These are phyloP conservation scores for Calonectris borealis DNA, from an alignment of 2,113 vertebrate genomes.

Conservation along the genomic window DNA sequence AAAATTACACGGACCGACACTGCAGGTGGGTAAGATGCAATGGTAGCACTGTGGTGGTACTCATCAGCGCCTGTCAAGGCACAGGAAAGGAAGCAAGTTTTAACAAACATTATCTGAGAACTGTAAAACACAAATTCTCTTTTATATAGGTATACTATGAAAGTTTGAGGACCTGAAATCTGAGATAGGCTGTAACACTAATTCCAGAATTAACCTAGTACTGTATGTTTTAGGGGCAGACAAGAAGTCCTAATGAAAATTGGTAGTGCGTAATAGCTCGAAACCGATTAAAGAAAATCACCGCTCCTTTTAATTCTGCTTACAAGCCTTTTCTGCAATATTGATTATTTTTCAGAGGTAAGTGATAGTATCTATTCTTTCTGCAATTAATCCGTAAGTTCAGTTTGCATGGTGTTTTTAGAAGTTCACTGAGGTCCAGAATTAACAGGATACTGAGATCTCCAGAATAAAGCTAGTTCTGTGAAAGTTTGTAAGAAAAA, in stretches of 20 bases:
- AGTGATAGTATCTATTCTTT: background rate
- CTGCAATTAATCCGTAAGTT: background rate
- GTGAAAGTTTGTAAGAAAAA: background rate
- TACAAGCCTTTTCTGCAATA: constrained; percentile 1
- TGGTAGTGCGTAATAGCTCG: background rate
- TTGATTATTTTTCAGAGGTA: constrained; percentile 27
- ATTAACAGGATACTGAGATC: background rate
- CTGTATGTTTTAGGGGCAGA: background rate
- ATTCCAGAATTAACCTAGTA: background rate
- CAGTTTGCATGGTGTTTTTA: background rate
- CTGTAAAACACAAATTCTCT: background rate
- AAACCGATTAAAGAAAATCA: background rate
- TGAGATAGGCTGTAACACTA: background rate
- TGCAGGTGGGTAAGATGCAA: too few species aligned
- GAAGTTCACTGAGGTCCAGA: background rate
- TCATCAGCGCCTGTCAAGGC: background rate
- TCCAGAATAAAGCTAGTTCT: background rate
- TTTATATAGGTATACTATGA: background rate
- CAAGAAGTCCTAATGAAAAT: background rate
- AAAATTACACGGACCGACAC: rapidly evolving
- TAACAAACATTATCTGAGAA: background rate
- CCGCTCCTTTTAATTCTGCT: background rate
- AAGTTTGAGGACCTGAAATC: background rate
- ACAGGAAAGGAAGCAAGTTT: background rate
- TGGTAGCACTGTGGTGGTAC: background rate